Evolutionary conservation across 1,140 invertebrate genomes (phyloP), one percentile per base, ranked within the genome.

Genomic region (Psix sp.): DNA sequence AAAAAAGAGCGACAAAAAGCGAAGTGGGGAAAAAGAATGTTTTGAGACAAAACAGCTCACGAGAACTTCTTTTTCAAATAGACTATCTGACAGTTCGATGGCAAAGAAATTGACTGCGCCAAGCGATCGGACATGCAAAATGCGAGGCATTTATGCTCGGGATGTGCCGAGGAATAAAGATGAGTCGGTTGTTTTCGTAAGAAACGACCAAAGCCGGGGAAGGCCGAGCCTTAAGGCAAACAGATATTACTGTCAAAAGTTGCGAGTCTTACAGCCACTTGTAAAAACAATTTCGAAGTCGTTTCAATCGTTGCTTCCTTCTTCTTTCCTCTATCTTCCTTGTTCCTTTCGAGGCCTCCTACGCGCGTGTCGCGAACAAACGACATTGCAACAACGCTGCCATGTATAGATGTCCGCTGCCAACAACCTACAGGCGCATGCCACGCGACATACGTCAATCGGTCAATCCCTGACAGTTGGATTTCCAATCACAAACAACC

Each of bases 361-460:
- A 40, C 48, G 48, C 62, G 62, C 62, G n/a, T 29, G 18, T 56
- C 31, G 40, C 62, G 49, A 45, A 56, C 49, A 48, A 56, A 56
- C 39, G 62, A 39, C 62, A 54, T 46, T 48, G 48, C 60, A 52
- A 66, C 49, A 68, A 57, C 54, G 54, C 75, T 72, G 52, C 71
- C 77, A 63, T 75, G 52, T 79, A 76, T 74, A 80, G 78, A 56
- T 52, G 40, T 68, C 35, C 49, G 60, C 51, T 52, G 74, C 39
- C 51, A 62, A 76, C 74, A 77, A 43, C 74, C 78, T 71, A 80
- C 78, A 74, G 76, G 67, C 67, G 68, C 60, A 65, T 75, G 78
- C 78, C 76, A 78, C 67, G 57, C 62, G 74, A 77, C 74, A 65
- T 76, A 65, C 76, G 78, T 77, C 76, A 80, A 68, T 72, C 35